Evolutionary conservation across 2,888 invertebrate genomes (phyloP).

Genomic region (Aphidoletes aphidimyza): DNA sequence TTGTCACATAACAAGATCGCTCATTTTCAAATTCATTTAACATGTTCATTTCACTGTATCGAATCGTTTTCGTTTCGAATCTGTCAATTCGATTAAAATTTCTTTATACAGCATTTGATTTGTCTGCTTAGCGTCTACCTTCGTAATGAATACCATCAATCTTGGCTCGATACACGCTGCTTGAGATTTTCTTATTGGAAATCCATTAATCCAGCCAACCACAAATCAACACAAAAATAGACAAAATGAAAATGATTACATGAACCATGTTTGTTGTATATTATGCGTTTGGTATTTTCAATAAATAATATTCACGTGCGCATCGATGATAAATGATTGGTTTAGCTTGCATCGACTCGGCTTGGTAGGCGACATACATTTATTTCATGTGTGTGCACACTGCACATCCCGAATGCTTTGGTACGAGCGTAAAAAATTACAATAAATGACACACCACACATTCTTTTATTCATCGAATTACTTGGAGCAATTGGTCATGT

Average conservation of each 20-base stretch:
- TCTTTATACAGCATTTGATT: background rate
- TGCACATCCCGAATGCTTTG: background rate
- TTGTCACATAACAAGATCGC: conserved; percentile 18
- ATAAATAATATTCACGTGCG: background rate
- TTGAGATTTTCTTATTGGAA: conserved; percentile 45
- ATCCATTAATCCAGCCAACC: background rate
- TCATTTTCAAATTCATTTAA: conserved; percentile 32
- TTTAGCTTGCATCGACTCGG: conserved; percentile 12
- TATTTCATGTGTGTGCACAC: background rate
- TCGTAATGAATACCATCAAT: background rate
- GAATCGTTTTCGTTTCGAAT: background rate
- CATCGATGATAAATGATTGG: conserved; percentile 34
- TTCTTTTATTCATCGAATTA: conserved; percentile 26
- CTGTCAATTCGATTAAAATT: conserved; percentile 47
- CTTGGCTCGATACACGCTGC: background rate
- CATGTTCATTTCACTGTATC: conserved; percentile 23
- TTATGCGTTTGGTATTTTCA: background rate
- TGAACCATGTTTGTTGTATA: background rate
- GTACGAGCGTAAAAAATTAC: background rate
- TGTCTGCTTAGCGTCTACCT: conserved; percentile 36
- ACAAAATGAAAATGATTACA: background rate
- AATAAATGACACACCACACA: conserved; percentile 9
- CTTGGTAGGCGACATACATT: conserved; percentile 21
- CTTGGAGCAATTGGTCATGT: background rate
- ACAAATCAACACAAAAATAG: background rate